Percentiles rank a stretch among this genome's conserved stretches.
Conservation (phyloP, 2,888 invertebrate species). For the Endotricha flammealis region DNA sequence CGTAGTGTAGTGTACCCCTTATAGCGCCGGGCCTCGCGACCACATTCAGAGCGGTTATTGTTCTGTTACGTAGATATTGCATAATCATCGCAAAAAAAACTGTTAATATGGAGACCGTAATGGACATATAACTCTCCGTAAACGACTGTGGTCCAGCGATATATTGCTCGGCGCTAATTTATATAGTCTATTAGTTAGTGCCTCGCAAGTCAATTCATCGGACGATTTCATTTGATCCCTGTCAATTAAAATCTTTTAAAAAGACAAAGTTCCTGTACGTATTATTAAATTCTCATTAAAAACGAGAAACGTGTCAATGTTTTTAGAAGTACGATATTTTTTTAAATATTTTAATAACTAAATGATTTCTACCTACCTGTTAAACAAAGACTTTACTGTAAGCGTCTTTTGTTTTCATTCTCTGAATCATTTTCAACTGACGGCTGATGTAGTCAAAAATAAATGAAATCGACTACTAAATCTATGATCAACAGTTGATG, state of each 20-base stretch:
- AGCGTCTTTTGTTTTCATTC: background rate
- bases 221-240: constrained; percentile 58
- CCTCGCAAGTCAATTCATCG: constrained; percentile 65
- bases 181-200: constrained; percentile 49
- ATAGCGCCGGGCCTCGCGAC: background rate
- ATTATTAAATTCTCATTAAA: constrained; percentile 16
- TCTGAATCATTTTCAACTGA: too few relatives aligned
- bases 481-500: too few relatives aligned
- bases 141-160: too few relatives aligned
- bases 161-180: background rate
- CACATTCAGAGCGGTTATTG: too few relatives aligned
- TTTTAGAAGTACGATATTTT: constrained; percentile 6
- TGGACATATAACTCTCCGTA: too few relatives aligned
- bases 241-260: constrained; percentile 63
- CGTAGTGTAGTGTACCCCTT: constrained; percentile 35
- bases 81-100: too few relatives aligned
- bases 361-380: background rate
- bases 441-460: too few relatives aligned
- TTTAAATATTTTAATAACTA: constrained; percentile 3
- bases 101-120: too few relatives aligned
- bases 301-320: constrained; percentile 11
- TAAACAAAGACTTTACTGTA: background rate
- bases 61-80: background rate
- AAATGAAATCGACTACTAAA: too few relatives aligned
- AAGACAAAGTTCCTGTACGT: constrained; percentile 36